Percentiles rank a stretch among this genome's conserved stretches.
Evolutionary conservation across 2,113 vertebrate species (phyloP).

Genomic region (Lanius collurio): DNA sequence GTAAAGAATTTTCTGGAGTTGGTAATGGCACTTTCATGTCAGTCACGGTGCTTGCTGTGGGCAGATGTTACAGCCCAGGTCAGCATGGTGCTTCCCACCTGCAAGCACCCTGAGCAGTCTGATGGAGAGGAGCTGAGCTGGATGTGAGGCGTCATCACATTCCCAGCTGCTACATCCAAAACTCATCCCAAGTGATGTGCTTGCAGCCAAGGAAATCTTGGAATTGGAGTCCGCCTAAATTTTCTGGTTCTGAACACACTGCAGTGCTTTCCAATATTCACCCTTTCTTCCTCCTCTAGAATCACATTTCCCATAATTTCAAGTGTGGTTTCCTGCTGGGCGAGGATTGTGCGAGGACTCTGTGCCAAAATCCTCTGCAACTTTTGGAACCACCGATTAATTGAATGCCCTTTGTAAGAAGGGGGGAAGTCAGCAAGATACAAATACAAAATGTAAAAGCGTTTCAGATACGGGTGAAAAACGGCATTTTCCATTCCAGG

Average conservation of each 20-base stretch:
- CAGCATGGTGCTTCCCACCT: background rate
- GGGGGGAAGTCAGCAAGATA: fast-evolving
- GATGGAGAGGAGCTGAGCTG: background rate
- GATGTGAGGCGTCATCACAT: background rate
- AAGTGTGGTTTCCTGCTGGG: background rate
- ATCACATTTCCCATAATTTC: background rate
- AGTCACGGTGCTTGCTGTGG: fast-evolving
- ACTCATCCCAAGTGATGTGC: background rate
- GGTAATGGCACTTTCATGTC: background rate
- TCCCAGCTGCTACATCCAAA: background rate
- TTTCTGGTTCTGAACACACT: background rate
- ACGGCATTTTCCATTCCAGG: background rate
- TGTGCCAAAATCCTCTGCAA: background rate
- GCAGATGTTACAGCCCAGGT: background rate
- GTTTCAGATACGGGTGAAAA: fast-evolving
- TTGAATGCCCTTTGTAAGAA: background rate
- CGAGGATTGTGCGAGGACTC: background rate
- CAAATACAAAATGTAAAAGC: fast-evolving
- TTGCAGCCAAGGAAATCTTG: background rate
- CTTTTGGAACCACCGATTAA: background rate
- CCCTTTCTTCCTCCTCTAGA: background rate
- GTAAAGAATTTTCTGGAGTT: background rate
- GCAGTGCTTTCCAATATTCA: background rate
- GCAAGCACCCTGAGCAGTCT: background rate
- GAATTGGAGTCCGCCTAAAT: background rate